These are phyloP conservation scores for Myotis pilosus DNA, from an alignment of 2,797 vertebrate genomes.

Conservation along the genomic window DNA sequence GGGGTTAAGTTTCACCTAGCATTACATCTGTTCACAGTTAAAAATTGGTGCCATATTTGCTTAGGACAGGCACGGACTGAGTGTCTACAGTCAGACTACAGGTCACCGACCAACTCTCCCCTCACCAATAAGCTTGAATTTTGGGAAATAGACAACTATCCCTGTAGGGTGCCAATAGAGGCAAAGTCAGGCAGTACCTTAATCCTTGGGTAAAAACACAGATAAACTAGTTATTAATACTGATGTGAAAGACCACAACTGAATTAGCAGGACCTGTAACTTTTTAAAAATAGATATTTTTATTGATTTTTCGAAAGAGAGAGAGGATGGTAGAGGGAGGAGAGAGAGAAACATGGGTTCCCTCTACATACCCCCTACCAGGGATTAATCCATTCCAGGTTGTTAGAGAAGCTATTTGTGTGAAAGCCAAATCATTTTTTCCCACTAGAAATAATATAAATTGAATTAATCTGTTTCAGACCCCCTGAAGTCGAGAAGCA, in stretches of 20 bases:
- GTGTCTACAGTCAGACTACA: background rate
- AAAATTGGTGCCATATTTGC: background rate
- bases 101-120: background rate
- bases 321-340: too few species aligned
- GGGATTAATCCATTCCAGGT: background rate
- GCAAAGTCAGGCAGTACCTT: background rate
- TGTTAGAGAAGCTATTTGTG: background rate
- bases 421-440: background rate
- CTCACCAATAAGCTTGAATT: background rate
- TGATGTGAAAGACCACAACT: background rate
- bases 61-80: background rate
- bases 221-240: background rate
- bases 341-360: background rate
- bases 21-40: background rate
- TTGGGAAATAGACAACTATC: background rate
- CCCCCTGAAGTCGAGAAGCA: background rate
- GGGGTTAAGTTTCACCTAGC: background rate
- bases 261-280: background rate
- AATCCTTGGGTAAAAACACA: background rate
- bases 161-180: background rate
- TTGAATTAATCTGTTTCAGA: background rate
- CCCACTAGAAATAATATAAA: background rate
- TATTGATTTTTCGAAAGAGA: too few species aligned
- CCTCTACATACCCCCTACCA: too few species aligned
- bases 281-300: background rate